Base-by-base conservation (phyloP, 2,797 vertebrate genomes). In the Lateolabrax maculatus region DNA sequence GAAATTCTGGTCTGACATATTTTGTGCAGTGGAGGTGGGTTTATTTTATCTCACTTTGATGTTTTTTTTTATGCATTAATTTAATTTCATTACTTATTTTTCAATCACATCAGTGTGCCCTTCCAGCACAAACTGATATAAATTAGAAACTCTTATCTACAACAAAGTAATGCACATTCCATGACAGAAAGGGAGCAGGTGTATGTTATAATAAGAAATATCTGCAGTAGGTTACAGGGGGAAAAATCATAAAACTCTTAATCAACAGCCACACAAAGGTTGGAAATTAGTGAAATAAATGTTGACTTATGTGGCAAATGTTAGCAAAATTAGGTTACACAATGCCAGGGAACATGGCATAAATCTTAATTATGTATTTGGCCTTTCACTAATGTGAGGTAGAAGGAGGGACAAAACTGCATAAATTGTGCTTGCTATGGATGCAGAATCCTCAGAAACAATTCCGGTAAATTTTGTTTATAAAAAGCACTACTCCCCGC, bases 301-400 rank as follows among this genome's bases (percentile, higher is more conserved):
- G 23, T 81, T 70, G 49, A 86, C 44, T 76, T 62, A 25, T 49
- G 61, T 37, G 51, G 64, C 60, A 84, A 84, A 85, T 86, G 80
- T 81, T 84, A 83, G 29, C 58, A 57, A 39, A 82, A 89, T 84
- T 74, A 79, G 55, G 51, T 87, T 74, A 63, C 46, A 66, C 51
- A 80, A 64, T 76, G 58, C 57, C 44, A 77, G 46, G 7, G 55
- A 85, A 51, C 62, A 37, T 58, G 43, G 57, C 51, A 81, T 62
- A 75, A 83, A 87, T 87, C 82, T 84, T 87, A 90, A 87, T 89
- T 69, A 75, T 86, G 80, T 75, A 77, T 85, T 84, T 90, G 82
- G 56, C 87, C 89, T 88, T 91, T 92, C 23, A 25, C 56, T 83
- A 75, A 74, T 79, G 68, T 56, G 71, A 77, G 60, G 64, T 31